phyloP scores from a whole-genome alignment of 2,888 invertebrate genomes.

The Saturnia pavonia region DNA sequence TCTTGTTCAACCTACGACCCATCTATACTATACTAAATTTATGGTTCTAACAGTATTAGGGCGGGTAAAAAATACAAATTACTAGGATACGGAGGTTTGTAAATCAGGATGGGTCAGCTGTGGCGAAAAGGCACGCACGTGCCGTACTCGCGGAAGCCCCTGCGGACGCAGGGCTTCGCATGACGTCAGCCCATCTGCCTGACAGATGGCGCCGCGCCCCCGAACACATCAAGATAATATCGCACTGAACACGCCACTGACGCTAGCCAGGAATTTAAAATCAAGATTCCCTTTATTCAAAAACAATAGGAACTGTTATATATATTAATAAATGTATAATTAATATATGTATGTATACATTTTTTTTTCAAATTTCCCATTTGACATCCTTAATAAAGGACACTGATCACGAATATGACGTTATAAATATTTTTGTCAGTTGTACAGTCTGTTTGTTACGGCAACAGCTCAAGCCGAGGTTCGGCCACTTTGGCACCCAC shows the following conservation, averaged over 20 bases:
- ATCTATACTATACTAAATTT: background rate
- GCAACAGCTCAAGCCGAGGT: too few species aligned
- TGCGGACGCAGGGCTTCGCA: constrained; percentile 66
- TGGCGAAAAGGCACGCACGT: constrained; percentile 61
- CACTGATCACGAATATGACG: too few species aligned
- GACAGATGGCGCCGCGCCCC: constrained; percentile 76
- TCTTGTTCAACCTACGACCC: too few species aligned
- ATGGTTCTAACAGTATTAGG: background rate
- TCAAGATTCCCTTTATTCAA: constrained; percentile 30
- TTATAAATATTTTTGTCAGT: too few species aligned
- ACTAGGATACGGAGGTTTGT: constrained; percentile 37
- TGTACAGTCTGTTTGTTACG: too few species aligned
- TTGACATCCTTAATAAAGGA: too few species aligned
- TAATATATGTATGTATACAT: too few species aligned
- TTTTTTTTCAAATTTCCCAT: too few species aligned
- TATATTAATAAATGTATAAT: too few species aligned
- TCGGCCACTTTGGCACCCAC: too few species aligned
- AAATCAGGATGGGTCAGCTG: constrained; percentile 77
- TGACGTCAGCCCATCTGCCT: constrained; percentile 80
- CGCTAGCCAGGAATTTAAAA: constrained; percentile 48
- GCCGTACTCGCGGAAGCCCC: constrained; percentile 56
- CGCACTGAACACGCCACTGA: constrained; percentile 57
- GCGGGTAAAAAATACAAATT: constrained; percentile 4
- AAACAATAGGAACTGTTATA: background rate
- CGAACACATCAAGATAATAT: constrained; percentile 67